Percentiles rank a stretch among this genome's conserved stretches.
These are phyloP conservation scores for Anguilla anguilla DNA, from an alignment of 2,797 vertebrate genomes.

Conservation along the genomic window DNA sequence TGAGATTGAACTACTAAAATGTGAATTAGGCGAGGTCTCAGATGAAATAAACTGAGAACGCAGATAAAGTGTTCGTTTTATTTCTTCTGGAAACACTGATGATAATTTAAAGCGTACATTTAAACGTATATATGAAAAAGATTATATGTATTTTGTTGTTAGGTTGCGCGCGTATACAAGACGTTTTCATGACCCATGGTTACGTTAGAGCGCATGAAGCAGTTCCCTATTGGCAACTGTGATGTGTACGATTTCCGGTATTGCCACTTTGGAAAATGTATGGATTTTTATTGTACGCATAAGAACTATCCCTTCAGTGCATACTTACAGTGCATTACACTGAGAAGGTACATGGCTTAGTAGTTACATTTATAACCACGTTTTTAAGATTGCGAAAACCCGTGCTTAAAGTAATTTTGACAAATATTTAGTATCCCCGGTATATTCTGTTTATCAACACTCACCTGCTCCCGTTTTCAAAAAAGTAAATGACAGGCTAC, in stretches of 20 bases:
- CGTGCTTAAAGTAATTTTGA: background rate
- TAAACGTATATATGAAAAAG: background rate
- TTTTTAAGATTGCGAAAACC: background rate
- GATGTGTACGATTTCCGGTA: slow-evolving; percentile 13
- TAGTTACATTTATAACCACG: background rate
- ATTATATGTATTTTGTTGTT: background rate
- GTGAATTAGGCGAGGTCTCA: background rate
- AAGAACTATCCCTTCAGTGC: background rate
- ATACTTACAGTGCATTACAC: background rate
- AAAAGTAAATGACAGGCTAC: background rate
- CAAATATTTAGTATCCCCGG: background rate
- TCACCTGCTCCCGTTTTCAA: background rate
- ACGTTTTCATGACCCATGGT: background rate
- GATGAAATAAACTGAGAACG: background rate
- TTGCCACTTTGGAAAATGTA: slow-evolving; percentile 17
- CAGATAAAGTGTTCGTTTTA: background rate
- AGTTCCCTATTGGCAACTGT: slow-evolving; percentile 4
- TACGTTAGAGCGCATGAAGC: background rate
- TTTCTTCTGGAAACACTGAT: background rate
- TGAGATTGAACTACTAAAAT: background rate
- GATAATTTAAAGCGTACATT: background rate
- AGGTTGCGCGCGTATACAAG: background rate
- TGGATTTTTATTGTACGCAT: slow-evolving; percentile 1
- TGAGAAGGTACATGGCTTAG: background rate
- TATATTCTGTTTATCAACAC: background rate